Evolutionary conservation across 1,140 invertebrate genomes (phyloP), one percentile per base, ranked within the genome.

Genomic region (Drosophila ficusphila): DNA sequence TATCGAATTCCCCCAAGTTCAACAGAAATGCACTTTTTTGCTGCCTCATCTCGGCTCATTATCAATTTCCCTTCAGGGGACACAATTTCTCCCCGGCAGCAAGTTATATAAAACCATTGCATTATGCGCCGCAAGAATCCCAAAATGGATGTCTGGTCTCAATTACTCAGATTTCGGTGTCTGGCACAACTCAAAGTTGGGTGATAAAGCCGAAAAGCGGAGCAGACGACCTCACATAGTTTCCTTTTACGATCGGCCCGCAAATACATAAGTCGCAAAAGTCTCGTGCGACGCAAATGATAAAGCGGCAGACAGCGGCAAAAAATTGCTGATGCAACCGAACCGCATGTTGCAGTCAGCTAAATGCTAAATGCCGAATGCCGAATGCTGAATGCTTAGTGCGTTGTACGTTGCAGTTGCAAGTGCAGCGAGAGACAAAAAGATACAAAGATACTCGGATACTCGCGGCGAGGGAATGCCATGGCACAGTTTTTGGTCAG

Each of bases 271-370:
- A 46, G 81, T 76, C 82, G 81, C 81, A 86, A 73, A 83, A 86
- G 81, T 85, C 81, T 81, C 81, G 81, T 85, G 81, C 81, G 81
- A 71, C 44, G 48, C 62, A 62, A 46, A 52, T 85, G 79, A 85
- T 85, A 85, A 85, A 41, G 18, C 34, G 36, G 48, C 65, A 44
- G 65, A 70, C 46, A 72, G 39, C 34, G 12, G 46, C 68, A 25
- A 62, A 54, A 56, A 44, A 81, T 86, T 86, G 81, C 81, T 85
- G 81, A 85, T 85, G 81, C 81, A 85, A 85, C 81, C 76, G 71
- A 58, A 82, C 71, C 51, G 81, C 81, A 86, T 86, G 81, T 73
- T 44, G 47, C 81, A 85, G 76, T 85, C 81, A 81, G 67, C 79
- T 51, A 67, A 76, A 79, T 76, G 76, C 81, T 61, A 79, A 81